phyloP scores from a whole-genome alignment of 2,113 vertebrate genomes.

The Xenopus laevis region DNA sequence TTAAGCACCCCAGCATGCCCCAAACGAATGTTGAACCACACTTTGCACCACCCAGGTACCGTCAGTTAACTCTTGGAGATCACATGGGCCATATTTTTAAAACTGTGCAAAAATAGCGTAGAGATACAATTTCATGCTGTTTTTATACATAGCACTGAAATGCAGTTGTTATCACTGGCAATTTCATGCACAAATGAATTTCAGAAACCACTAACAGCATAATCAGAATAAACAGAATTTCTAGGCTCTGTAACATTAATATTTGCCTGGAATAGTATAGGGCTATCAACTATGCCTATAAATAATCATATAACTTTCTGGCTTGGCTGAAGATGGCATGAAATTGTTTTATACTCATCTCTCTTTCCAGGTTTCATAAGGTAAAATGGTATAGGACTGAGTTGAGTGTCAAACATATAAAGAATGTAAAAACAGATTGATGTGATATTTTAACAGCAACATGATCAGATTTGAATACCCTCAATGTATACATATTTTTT shows the following conservation, averaged over 20 bases:
- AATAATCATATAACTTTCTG: background rate
- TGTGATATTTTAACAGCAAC: too few species aligned
- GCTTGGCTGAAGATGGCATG: background rate
- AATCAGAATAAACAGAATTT: background rate
- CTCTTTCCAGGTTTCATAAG: background rate
- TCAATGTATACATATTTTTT: too few species aligned
- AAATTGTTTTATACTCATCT: background rate
- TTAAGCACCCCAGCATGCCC: too few species aligned
- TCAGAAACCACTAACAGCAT: background rate
- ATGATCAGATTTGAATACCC: too few species aligned
- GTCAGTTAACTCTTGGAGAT: too few species aligned
- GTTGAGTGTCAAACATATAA: background rate
- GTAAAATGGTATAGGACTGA: background rate
- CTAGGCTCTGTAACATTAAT: background rate
- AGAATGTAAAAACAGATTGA: too few species aligned
- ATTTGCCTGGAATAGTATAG: background rate
- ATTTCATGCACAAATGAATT: slow-evolving; percentile 1
- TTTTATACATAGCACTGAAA: background rate
- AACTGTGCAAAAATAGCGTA: too few species aligned
- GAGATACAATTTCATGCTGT: too few species aligned
- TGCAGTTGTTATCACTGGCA: background rate
- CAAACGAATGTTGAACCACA: too few species aligned
- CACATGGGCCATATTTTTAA: too few species aligned
- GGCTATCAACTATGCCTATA: background rate
- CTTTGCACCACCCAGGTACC: too few species aligned